Evolutionary conservation across 2,888 invertebrate genomes (phyloP).

Genomic region (Lutraria lutraria): DNA sequence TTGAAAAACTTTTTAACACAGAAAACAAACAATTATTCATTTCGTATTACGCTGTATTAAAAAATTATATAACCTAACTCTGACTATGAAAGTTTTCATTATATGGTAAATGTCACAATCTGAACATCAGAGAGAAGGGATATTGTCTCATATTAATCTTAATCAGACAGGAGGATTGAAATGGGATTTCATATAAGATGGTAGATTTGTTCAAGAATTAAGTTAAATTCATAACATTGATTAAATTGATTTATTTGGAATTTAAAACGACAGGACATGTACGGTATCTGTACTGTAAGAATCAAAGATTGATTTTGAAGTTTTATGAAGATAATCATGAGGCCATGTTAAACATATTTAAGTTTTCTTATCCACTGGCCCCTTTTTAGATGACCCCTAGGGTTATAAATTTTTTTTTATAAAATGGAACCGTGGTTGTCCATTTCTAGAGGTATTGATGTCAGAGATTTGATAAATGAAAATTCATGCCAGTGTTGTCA

Average conservation of each 20-base stretch:
- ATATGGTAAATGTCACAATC: background rate
- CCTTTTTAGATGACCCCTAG: background rate
- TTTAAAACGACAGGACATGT: background rate
- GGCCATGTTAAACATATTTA: background rate
- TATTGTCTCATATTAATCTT: background rate
- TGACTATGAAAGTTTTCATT: too few species aligned
- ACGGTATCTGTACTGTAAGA: background rate
- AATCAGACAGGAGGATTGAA: slow-evolving; percentile 17
- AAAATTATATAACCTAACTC: too few species aligned
- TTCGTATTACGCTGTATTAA: too few species aligned
- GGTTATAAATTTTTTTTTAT: background rate
- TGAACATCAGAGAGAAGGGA: background rate
- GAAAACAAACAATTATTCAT: too few species aligned
- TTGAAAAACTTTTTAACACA: too few species aligned
- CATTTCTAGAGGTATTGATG: background rate
- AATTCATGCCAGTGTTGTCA: background rate
- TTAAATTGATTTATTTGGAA: slow-evolving; percentile 30
- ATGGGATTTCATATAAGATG: slow-evolving; percentile 23
- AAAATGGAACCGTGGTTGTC: background rate
- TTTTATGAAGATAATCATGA: background rate
- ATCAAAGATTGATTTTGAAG: background rate
- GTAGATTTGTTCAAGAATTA: slow-evolving; percentile 33
- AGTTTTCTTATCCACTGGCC: background rate
- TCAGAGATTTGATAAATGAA: background rate
- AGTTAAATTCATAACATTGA: slow-evolving; percentile 22